phyloP scores from a whole-genome alignment of 1,140 invertebrate species.

The Drosophila kohkoa region DNA sequence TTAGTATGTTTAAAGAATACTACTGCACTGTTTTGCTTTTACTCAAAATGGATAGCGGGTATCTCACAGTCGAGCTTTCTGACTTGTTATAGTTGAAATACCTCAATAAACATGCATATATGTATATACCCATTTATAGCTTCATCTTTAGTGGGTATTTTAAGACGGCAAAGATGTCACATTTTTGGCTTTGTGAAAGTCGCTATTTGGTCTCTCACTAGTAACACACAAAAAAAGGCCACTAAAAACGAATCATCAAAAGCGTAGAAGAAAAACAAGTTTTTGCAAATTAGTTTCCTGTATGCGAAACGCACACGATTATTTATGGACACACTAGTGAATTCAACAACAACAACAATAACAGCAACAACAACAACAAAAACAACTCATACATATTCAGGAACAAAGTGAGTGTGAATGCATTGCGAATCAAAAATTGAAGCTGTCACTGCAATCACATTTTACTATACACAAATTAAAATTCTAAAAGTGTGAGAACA shows the following conservation, averaged over 20 bases:
- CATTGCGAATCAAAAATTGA: constrained; percentile 43
- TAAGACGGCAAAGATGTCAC: background rate
- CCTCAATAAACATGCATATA: background rate
- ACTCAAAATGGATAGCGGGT: too few species aligned
- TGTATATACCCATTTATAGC: background rate
- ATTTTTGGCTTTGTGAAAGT: constrained; percentile 24
- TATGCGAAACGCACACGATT: constrained; percentile 27
- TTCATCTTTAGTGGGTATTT: background rate
- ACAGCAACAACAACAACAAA: background rate
- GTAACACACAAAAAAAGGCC: constrained; percentile 4
- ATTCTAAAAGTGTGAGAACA: constrained; percentile 47
- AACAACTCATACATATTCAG: background rate
- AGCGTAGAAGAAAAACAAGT: constrained; percentile 36
- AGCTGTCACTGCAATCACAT: constrained; percentile 28
- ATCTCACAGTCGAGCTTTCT: too few species aligned
- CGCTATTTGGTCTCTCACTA: constrained; percentile 8
- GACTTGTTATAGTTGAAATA: too few species aligned
- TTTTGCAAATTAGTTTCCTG: constrained; percentile 57
- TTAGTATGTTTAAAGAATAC: too few species aligned
- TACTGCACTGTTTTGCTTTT: too few species aligned
- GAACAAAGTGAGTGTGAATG: constrained; percentile 20
- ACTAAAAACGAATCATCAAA: constrained; percentile 12
- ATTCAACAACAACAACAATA: background rate
- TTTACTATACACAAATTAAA: constrained; percentile 37
- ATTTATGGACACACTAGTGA: background rate